phyloP scores from a whole-genome alignment of 1,140 invertebrate genomes.

The Camponotus pennsylvanicus region DNA sequence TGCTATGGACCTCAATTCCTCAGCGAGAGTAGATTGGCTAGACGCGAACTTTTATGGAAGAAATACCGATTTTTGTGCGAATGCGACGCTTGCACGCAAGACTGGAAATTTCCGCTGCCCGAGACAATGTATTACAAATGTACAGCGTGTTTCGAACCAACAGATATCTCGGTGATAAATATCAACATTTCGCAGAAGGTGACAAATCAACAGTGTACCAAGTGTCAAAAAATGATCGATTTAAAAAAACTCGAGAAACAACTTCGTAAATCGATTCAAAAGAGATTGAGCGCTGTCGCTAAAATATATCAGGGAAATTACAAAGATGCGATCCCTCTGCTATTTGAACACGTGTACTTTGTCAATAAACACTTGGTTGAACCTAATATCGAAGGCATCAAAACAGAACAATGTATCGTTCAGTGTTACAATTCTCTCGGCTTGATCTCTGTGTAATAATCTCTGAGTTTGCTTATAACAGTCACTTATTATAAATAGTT shows the following conservation, averaged over 20 bases:
- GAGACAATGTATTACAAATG: slow-evolving; percentile 75
- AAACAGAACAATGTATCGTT: slow-evolving; percentile 84
- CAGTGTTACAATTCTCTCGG: slow-evolving; percentile 83
- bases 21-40: slow-evolving; percentile 78
- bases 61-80: slow-evolving; percentile 88
- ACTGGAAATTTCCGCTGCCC: slow-evolving; percentile 84
- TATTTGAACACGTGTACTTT: slow-evolving; percentile 79
- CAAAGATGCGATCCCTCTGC: slow-evolving; percentile 77
- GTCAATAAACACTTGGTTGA: slow-evolving; percentile 77
- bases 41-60: slow-evolving; percentile 83
- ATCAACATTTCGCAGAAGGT: neutral
- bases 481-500: neutral
- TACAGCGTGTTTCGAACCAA: slow-evolving; percentile 58
- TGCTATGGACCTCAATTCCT: slow-evolving; percentile 89
- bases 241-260: slow-evolving; percentile 71
- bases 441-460: slow-evolving; percentile 61
- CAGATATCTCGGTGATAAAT: neutral
- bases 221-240: slow-evolving; percentile 74
- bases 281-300: slow-evolving; percentile 76
- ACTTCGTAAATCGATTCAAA: slow-evolving; percentile 77
- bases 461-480: neutral
- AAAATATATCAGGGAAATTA: slow-evolving; percentile 82
- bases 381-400: slow-evolving; percentile 82
- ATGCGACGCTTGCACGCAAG: slow-evolving; percentile 86
- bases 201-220: slow-evolving; percentile 56